Percentiles rank a stretch among this genome's conserved stretches.
Evolutionary conservation across 2,113 vertebrate genomes (phyloP).

Genomic region (Azemiops feae): DNA sequence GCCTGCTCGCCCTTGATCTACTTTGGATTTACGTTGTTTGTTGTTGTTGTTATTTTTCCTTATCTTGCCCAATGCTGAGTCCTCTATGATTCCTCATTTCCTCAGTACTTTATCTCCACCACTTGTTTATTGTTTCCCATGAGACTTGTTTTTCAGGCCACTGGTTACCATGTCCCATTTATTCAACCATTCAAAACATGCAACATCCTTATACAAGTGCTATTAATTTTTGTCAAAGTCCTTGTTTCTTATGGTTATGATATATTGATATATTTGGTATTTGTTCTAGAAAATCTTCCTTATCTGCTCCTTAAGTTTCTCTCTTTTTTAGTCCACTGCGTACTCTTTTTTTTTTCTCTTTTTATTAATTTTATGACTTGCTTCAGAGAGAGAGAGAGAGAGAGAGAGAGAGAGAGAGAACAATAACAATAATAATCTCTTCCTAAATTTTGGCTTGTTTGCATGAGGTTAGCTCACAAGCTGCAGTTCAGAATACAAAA

Average conservation of each 20-base stretch:
- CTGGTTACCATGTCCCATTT: not conserved
- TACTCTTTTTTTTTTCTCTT: not conserved
- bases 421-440: not conserved
- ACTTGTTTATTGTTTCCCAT: not conserved
- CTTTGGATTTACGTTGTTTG: not conserved
- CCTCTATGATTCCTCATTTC: not conserved
- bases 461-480: not conserved
- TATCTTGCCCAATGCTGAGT: not conserved
- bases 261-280: not conserved
- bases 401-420: not conserved
- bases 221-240: not conserved
- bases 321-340: not conserved
- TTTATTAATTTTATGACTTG: not conserved
- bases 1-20: not conserved
- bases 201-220: not conserved
- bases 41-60: not conserved
- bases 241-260: not conserved
- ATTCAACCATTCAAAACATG: not conserved
- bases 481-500: not conserved
- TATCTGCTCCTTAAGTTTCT: not conserved
- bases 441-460: not conserved
- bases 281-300: not conserved
- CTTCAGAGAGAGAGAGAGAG: not conserved
- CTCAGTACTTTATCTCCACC: not conserved
- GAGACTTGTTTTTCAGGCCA: not conserved